Percentiles rank a stretch among this genome's conserved stretches.
These are phyloP conservation scores for Aplysia californica DNA, from an alignment of 1,140 invertebrate genomes.

Conservation along the genomic window DNA sequence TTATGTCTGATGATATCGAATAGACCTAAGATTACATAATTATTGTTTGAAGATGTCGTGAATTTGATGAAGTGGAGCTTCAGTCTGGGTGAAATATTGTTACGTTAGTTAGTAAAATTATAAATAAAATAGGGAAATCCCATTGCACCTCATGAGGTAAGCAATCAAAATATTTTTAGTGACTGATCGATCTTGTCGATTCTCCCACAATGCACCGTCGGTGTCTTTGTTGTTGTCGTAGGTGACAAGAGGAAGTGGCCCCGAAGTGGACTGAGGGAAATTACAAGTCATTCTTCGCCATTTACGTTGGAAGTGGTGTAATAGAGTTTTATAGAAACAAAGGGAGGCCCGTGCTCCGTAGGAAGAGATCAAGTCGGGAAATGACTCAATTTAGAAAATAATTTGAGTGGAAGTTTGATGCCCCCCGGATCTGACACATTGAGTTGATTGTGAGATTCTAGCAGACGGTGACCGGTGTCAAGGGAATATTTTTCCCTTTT, in stretches of 20 bases:
- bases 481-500: neutral
- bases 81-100: too few relatives aligned
- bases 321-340: neutral
- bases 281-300: neutral
- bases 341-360: neutral
- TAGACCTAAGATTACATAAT: too few relatives aligned
- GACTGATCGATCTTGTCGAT: too few relatives aligned
- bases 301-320: neutral
- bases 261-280: neutral
- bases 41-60: too few relatives aligned
- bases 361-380: neutral
- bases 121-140: too few relatives aligned
- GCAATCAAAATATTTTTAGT: too few relatives aligned
- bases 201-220: slow-evolving; percentile 19
- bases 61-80: too few relatives aligned
- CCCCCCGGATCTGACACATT: neutral
- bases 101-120: too few relatives aligned
- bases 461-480: slow-evolving; percentile 19
- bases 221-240: slow-evolving; percentile 21
- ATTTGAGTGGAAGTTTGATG: neutral
- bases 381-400: neutral
- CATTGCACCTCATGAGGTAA: too few relatives aligned
- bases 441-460: neutral
- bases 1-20: too few relatives aligned
- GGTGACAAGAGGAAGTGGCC: slow-evolving; percentile 23